Conservation (phyloP, 2,797 vertebrate genomes). For the Martes flavigula region DNA sequence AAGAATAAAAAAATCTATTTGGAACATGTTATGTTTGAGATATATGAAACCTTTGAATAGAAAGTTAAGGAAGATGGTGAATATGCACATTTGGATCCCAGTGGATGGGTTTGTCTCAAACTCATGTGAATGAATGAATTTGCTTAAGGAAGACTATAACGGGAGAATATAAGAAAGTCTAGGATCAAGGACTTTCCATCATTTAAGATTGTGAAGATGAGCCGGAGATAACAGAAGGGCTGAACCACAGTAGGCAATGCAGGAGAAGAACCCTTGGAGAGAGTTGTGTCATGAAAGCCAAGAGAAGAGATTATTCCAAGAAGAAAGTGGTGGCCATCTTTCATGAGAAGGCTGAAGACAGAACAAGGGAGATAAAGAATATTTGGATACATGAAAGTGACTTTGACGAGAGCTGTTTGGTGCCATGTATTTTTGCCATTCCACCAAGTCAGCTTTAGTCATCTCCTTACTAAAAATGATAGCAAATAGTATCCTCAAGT, state of each 20-base stretch:
- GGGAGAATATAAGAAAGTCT: not conserved
- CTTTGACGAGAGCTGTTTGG: not conserved
- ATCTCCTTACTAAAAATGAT: not conserved
- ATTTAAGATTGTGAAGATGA: not conserved
- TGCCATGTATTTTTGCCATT: not conserved
- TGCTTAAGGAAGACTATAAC: not conserved
- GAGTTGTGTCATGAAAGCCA: not conserved
- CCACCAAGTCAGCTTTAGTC: not conserved
- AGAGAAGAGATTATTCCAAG: not conserved
- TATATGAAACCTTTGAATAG: not conserved
- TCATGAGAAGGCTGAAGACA: not conserved
- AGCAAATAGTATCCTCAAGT: not conserved
- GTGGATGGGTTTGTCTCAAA: not conserved
- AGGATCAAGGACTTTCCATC: not conserved
- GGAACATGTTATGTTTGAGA: not conserved
- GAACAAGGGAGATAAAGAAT: not conserved
- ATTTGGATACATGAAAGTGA: not conserved
- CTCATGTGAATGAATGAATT: not conserved
- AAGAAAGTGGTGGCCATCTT: not conserved
- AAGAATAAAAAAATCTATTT: not conserved
- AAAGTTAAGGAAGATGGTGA: not conserved
- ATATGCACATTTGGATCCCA: not conserved
- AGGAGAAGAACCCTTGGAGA: not conserved
- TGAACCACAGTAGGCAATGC: not conserved
- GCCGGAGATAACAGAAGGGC: not conserved